Base-by-base conservation (phyloP, 2,888 invertebrate species). In the Cerastis leucographa region DNA sequence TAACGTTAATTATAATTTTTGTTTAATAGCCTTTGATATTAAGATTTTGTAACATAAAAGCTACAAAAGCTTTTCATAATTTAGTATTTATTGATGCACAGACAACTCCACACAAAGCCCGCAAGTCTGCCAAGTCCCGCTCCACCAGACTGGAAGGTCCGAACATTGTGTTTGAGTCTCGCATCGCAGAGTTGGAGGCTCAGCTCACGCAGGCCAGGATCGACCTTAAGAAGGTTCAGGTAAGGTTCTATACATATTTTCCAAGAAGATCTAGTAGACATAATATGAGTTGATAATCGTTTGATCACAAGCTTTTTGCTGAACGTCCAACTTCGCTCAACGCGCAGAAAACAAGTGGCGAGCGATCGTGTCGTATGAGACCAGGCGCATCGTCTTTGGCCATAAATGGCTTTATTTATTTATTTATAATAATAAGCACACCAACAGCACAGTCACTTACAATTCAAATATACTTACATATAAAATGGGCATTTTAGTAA, bases 161-260 rank as follows among this genome's bases (percentile, higher is more conserved):
- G 0, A 98, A 97, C 85, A 98, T 98, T 78, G 98, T 98, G 40
- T 98, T 98, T 90, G 98, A 98, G 92, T 98, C 98, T 0, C 97
- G 98, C 81, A 98, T 98, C 72, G 98, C 98, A 6, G 98, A 99
- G 90, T 92, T 99, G 76, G 98, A 99, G 91, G 98, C 98, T 0
- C 98, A 98, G 89, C 94, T 98, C 65, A 97, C 98, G 12, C 98
- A 98, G 91, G 94, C 98, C 0, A 98, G 97, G 91, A 98, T 98
- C 74, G 98, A 98, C 88, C 93, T 98, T 51, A 97, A 97, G 90
- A 98, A 98, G 90, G 94, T 98, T 1, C 97, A 97, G 88, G 98
- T 96, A 92, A 86, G 81, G 62, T 65, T 11, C 56, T 49, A 22
- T 61, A n/a, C 22, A 59, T 35, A 19, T 61, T 35, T 61, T 54